Base-by-base conservation (phyloP, 2,113 vertebrate species). In the Gobiocypris rarus region DNA sequence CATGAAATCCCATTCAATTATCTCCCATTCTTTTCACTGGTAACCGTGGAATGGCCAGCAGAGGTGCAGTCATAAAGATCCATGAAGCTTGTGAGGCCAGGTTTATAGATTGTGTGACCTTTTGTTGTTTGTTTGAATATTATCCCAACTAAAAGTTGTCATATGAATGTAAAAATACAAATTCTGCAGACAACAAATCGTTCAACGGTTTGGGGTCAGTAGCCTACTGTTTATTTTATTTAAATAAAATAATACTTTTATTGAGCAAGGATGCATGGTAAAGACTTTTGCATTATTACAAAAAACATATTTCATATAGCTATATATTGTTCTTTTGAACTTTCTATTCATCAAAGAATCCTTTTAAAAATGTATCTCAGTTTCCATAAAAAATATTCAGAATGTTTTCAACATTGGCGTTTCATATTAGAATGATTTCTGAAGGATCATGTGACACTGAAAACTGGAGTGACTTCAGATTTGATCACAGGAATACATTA, bases 1-100 rank as follows among this genome's bases (percentile, higher is more conserved):
- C 75, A 67, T 84, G 59, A 88, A 89, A 89, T 90, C 84, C 73
- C 81, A 90, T 88, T 87, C 81, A 86, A 77, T 89, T 50, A 78
- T 67, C 45, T 45, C 7, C 34, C 31, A 80, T 89, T 89, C 73
- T 90, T 75, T 73, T 58, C 31, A 19, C 48, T 14, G 63, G 79
- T 85, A 56, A 84, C 34, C 75, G 28, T 83, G 54, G 61, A 85
- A 81, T 78, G 11, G n/a, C 75, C 45, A 80, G 59, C 14, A 26
- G 78, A 73, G 45, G 43, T 70, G 69, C 17, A 17, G 73, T 86
- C 81, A 81, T 87, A 86, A 80, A 89, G 85, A 71, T 59, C 76
- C 15, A 50, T 82, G 71, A 79, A 75, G 75, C 82, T 11, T 83
- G 19, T 77, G 41, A 28, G 67, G 43, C 34, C 41, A 34, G 77